Evolutionary conservation across 2,888 invertebrate species (phyloP), one percentile per base, ranked within the genome.

Genomic region (Congeria kusceri): DNA sequence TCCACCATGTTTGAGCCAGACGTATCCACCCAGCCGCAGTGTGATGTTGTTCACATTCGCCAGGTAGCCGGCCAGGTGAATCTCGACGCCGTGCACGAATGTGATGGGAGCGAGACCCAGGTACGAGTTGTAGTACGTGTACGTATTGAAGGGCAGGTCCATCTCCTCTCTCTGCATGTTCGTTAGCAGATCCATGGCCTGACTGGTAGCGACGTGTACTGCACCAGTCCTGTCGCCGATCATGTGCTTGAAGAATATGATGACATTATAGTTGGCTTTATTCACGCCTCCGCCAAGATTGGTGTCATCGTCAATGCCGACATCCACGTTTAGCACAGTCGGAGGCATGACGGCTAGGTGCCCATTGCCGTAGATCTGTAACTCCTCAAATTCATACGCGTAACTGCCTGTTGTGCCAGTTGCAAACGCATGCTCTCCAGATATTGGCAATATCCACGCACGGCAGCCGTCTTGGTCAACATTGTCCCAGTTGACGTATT

Each of bases 1-100:
- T 7, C 90, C 90, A 5, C 90, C 90, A 70, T 89, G 84, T 73
- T 88, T 85, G 11, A 89, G 79, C 90, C 90, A 90, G 7, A 90
- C 64, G 56, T 85, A 88, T 13, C 89, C 90, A 32, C 85, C 85
- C 29, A 87, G 89, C 44, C 88, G 86, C 13, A 90, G 68, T 0
- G 89, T 89, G 1, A 90, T 61, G 69, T 90, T 89, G 44, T 74
- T 66, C 1, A 90, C 77, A 69, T 89, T 86, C 27, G 87, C 84
- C 62, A 90, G 67, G 27, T 80, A 76, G 7, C 90, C 90, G 47
- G 79, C 81, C 11, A 89, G 70, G 76, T 89, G 88, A 11, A 90
- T 84, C 66, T 89, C 87, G n/a, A 90, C 87, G 18, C 82, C 89
- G 77, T 89, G 89, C 2, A 90, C 83, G 64, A 84, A 84, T 0